Evolutionary conservation across 2,797 vertebrate species (phyloP).

Genomic region (Arctocebus calabarensis): DNA sequence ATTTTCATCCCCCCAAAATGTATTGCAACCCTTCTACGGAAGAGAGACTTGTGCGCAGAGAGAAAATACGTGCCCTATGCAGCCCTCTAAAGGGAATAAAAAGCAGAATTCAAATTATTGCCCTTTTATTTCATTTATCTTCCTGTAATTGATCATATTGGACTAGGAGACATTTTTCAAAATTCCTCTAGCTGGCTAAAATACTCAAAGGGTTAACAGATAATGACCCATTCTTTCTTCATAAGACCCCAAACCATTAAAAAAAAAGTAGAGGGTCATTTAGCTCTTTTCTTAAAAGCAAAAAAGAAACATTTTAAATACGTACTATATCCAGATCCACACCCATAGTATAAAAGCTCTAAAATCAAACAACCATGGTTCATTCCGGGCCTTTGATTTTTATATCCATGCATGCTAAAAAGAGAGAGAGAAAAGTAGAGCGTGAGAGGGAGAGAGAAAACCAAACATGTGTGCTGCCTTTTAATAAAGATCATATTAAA

Average conservation of each 20-base stretch:
- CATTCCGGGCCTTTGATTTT: conserved; percentile 89
- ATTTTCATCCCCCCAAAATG: not conserved
- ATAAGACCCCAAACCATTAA: conserved; percentile 67
- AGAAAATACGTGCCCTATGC: rapidly evolving
- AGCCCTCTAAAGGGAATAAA: not conserved
- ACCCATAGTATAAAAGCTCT: conserved; percentile 78
- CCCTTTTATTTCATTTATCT: not conserved
- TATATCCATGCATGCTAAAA: conserved; percentile 87
- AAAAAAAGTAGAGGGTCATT: conserved; percentile 70
- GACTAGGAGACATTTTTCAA: conserved; percentile 53
- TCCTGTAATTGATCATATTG: not conserved
- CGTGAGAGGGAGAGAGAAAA: conserved; percentile 70
- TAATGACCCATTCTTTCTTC: conserved; percentile 68
- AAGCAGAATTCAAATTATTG: not conserved
- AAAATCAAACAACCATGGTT: conserved; percentile 86
- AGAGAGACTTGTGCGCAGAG: not conserved
- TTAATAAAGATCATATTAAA: conserved; percentile 94
- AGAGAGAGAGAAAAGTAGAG: not conserved
- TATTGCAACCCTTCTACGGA: not conserved
- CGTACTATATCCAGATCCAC: conserved; percentile 73
- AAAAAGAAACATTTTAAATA: conserved; percentile 74
- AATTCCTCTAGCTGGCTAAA: conserved; percentile 62
- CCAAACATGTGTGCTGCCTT: conserved; percentile 90
- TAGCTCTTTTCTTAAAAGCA: conserved; percentile 72
- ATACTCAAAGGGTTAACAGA: conserved; percentile 39